Conservation (phyloP, 2,888 invertebrate genomes). For the Aleiodes leptofemur region DNA sequence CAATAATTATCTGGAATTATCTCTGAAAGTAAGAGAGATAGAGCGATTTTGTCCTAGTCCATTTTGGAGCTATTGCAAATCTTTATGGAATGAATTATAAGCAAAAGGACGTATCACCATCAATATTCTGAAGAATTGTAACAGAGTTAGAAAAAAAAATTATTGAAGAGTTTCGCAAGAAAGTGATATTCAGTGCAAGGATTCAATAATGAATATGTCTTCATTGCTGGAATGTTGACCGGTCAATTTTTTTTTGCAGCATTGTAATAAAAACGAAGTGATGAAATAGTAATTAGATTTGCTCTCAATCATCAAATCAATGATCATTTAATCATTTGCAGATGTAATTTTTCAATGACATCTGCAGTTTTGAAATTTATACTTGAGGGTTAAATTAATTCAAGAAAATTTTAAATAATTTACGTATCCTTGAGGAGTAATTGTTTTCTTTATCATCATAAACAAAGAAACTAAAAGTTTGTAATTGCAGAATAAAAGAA, state of each 20-base stretch:
- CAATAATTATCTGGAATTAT: too few relatives aligned
- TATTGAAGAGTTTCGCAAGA: conserved; percentile 60
- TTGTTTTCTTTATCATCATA: neutral
- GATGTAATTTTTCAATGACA: too few relatives aligned
- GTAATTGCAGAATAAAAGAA: neutral
- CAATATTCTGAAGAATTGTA: neutral
- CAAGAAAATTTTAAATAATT: neutral
- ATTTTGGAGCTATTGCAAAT: too few relatives aligned
- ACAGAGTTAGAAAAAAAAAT: neutral
- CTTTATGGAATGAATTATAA: too few relatives aligned
- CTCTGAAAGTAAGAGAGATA: too few relatives aligned
- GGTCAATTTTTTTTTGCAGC: conserved; percentile 24
- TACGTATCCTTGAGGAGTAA: neutral
- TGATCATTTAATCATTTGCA: too few relatives aligned
- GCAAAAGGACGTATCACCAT: too few relatives aligned
- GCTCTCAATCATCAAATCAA: too few relatives aligned
- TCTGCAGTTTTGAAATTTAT: too few relatives aligned
- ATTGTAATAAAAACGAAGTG: neutral
- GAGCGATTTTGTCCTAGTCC: too few relatives aligned
- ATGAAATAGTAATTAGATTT: neutral
- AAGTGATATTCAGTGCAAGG: conserved; percentile 62
- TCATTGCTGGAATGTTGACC: conserved; percentile 53
- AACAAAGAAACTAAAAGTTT: conserved; percentile 23
- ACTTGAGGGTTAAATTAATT: neutral
- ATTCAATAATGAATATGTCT: conserved; percentile 59